These are phyloP conservation scores for Chrosomus eos DNA, from an alignment of 2,797 vertebrate species.

Conservation along the genomic window DNA sequence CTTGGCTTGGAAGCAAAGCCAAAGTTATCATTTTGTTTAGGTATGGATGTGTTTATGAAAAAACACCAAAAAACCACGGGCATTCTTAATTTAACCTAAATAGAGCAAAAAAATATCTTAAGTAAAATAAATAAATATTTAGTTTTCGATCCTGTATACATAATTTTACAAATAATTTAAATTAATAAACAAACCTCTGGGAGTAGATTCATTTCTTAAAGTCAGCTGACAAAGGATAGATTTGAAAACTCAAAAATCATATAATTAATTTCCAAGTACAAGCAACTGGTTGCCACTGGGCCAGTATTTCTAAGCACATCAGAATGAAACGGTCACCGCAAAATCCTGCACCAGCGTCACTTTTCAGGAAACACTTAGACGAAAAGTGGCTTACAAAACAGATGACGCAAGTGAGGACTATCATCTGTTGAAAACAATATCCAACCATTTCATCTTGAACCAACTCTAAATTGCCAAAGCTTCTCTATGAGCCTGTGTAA, in stretches of 20 bases:
- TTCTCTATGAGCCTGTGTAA: constrained; percentile 3
- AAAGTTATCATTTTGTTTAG: constrained; percentile 1
- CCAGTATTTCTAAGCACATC: not conserved
- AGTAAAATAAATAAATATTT: not conserved
- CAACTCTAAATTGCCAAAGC: not conserved
- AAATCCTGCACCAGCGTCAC: not conserved
- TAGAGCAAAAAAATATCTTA: not conserved
- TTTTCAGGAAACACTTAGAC: not conserved
- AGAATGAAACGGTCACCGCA: not conserved
- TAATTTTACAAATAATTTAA: no score
- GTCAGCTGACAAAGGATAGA: not conserved
- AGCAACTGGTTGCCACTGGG: not conserved
- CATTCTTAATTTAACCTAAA: not conserved
- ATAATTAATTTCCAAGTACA: not conserved
- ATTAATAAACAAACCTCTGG: not conserved
- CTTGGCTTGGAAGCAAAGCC: not conserved
- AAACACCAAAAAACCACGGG: not conserved
- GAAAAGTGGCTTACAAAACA: not conserved
- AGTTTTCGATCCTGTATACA: not conserved
- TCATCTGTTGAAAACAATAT: constrained; percentile 16
- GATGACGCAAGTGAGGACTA: constrained; percentile 18
- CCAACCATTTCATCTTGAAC: constrained; percentile 14
- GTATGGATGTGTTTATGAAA: not conserved
- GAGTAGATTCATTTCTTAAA: not conserved
- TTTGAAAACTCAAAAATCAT: not conserved